A percentile compares a stretch with the other conserved stretches of the same genome.
phyloP scores from a whole-genome alignment of 2,888 invertebrate genomes.

The Cantharis rustica region DNA sequence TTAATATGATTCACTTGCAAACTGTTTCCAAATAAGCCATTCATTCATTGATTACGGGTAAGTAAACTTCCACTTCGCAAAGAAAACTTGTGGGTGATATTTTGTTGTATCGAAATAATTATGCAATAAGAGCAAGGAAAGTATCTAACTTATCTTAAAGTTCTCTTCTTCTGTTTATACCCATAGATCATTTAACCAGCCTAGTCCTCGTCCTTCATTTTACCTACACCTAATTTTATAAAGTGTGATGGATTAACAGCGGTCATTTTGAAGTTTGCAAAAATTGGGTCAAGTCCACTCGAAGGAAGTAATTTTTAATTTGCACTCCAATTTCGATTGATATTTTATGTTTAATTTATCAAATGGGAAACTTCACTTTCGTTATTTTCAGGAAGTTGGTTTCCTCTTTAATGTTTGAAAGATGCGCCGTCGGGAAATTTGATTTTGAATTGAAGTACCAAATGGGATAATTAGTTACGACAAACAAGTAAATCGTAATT shows the following conservation, averaged over 20 bases:
- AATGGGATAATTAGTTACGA: neutral
- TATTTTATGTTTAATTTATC: neutral
- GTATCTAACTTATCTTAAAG: no score
- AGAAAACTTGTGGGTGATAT: no score
- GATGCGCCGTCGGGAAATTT: neutral
- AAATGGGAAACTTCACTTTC: conserved; percentile 4
- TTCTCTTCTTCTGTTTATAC: no score
- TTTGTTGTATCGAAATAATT: no score
- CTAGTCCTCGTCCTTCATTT: neutral
- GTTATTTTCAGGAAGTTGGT: conserved; percentile 15
- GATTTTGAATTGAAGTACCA: neutral
- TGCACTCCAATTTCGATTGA: conserved; percentile 8
- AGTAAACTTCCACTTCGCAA: no score
- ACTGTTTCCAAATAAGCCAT: no score
- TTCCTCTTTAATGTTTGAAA: conserved; percentile 10
- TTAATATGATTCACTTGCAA: no score
- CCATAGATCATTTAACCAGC: neutral
- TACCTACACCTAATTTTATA: neutral
- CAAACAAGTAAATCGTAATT: neutral
- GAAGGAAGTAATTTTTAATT: neutral
- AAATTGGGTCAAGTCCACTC: neutral
- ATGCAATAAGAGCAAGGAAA: no score
- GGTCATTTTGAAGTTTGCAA: neutral
- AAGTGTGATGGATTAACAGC: neutral
- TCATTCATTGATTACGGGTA: no score